Percentiles rank a stretch among this genome's conserved stretches.
Conservation (phyloP, 2,888 invertebrate species). For the Baccha elongata region DNA sequence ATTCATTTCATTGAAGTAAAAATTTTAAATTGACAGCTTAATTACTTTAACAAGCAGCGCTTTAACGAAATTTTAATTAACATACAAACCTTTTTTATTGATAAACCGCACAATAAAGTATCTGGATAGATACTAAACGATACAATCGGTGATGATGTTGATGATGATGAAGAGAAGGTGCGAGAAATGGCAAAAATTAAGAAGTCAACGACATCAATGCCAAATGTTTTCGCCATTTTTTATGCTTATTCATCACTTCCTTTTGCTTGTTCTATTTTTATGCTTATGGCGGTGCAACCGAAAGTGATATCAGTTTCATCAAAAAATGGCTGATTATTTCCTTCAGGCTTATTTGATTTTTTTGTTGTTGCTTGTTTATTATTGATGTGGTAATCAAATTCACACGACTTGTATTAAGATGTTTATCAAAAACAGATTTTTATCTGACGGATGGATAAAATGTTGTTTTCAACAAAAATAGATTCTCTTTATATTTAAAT, state of each 20-base stretch:
- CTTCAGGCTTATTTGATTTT: slow-evolving; percentile 4
- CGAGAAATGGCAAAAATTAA: background rate
- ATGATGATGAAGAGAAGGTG: background rate
- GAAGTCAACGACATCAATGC: slow-evolving; percentile 26
- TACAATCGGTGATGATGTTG: background rate
- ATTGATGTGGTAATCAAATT: slow-evolving; percentile 29
- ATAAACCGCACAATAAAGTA: background rate
- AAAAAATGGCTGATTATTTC: background rate
- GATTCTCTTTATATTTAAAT: background rate
- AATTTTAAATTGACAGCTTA: background rate
- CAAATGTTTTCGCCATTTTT: slow-evolving; percentile 1
- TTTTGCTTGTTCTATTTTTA: slow-evolving; percentile 11
- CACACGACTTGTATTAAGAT: slow-evolving; percentile 7
- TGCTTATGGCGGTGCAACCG: background rate
- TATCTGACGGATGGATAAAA: background rate
- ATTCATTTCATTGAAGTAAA: background rate
- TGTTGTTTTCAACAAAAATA: too few relatives aligned
- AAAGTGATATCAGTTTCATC: slow-evolving; percentile 24
- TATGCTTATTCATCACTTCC: slow-evolving; percentile 48
- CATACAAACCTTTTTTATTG: background rate
- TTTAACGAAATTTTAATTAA: background rate
- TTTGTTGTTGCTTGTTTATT: background rate
- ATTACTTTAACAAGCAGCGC: background rate
- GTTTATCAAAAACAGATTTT: background rate
- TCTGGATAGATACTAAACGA: background rate